Evolutionary conservation across 64 coral and sea anemone genomes (phyloP).

Genomic region (Astreopora myriophthalma): DNA sequence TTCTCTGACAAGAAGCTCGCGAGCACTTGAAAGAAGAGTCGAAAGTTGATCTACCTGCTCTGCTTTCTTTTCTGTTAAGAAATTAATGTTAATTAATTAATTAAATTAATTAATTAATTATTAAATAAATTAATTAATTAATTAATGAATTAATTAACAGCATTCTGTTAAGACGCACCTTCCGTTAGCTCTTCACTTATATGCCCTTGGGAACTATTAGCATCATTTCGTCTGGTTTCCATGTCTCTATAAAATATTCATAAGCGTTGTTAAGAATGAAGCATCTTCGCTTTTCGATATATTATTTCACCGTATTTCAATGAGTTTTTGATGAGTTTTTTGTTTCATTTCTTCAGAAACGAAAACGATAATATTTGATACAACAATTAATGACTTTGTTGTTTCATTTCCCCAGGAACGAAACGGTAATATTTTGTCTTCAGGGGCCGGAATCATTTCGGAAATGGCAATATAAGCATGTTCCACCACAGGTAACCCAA

Average conservation of each 20-base stretch:
- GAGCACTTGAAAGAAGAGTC: background rate
- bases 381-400: too few relatives aligned
- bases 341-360: background rate
- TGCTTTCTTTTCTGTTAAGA: background rate
- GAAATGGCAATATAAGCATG: too few relatives aligned
- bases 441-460: too few relatives aligned
- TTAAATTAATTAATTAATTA: too few relatives aligned
- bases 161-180: background rate
- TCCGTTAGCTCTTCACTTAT: background rate
- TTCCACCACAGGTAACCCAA: too few relatives aligned
- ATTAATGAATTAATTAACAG: too few relatives aligned
- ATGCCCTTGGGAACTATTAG: background rate
- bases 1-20: background rate
- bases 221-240: background rate
- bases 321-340: background rate
- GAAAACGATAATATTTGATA: background rate
- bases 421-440: too few relatives aligned
- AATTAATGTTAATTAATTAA: too few relatives aligned
- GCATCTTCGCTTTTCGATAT: background rate
- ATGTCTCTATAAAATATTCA: background rate
- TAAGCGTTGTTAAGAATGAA: background rate
- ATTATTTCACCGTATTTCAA: too few relatives aligned
- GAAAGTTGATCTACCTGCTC: background rate
- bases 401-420: too few relatives aligned
- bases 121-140: too few relatives aligned